These are phyloP conservation scores for Spicauda simplicius DNA, from an alignment of 2,888 invertebrate genomes.

Conservation along the genomic window DNA sequence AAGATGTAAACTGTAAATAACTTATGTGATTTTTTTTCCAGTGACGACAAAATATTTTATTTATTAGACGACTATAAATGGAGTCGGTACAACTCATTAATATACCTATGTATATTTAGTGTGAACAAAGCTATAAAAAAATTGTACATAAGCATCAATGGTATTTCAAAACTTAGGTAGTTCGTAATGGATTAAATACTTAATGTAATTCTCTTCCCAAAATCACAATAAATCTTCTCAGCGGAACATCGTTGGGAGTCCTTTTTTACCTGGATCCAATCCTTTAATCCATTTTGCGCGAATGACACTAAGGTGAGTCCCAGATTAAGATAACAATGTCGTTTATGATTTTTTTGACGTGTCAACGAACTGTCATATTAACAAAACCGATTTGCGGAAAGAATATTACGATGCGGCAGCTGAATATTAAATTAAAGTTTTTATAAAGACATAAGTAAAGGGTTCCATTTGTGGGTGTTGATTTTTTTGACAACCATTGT, in stretches of 20 bases:
- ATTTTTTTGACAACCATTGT: conserved; percentile 75
- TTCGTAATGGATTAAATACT: background rate
- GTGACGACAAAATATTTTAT: no score
- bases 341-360: conserved; percentile 55
- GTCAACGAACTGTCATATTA: conserved; percentile 78
- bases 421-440: conserved; percentile 69
- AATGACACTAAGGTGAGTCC: conserved; percentile 46
- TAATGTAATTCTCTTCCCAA: background rate
- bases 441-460: conserved; percentile 55
- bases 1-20: background rate
- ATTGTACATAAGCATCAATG: no score
- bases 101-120: no score
- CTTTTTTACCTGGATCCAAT: conserved; percentile 60
- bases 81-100: no score
- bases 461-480: conserved; percentile 63
- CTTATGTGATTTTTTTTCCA: no score
- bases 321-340: conserved; percentile 64
- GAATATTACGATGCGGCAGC: conserved; percentile 52
- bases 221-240: conserved; percentile 24
- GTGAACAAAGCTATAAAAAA: no score
- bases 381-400: conserved; percentile 66
- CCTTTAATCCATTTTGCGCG: conserved; percentile 63
- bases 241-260: conserved; percentile 57
- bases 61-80: no score
- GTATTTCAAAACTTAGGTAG: background rate